These are phyloP conservation scores for Synodontis membranacea DNA, from an alignment of 2,113 vertebrate species.

Conservation along the genomic window DNA sequence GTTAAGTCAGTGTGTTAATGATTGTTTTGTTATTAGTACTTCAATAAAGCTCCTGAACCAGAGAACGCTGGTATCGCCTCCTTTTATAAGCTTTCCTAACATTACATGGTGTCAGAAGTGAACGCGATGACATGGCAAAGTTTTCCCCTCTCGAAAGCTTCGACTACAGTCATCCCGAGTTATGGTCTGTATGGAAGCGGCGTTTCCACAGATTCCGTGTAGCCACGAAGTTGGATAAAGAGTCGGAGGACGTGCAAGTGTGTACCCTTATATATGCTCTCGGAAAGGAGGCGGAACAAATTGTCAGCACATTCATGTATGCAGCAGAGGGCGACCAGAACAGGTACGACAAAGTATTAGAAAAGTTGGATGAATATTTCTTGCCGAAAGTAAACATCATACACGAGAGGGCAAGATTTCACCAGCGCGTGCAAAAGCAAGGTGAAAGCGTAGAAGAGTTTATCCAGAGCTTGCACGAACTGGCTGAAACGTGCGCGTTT, in stretches of 20 bases:
- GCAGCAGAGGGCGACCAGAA: neutral
- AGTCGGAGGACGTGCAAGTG: neutral
- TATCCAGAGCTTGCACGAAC: neutral
- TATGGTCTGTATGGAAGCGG: neutral
- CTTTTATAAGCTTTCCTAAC: neutral
- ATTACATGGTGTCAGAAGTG: slow-evolving; percentile 3
- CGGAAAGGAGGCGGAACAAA: neutral
- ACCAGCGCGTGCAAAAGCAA: neutral
- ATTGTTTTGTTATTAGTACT: too few species aligned
- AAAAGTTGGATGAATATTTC: neutral
- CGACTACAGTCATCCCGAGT: neutral
- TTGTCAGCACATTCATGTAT: neutral
- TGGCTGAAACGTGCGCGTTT: neutral
- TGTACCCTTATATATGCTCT: neutral
- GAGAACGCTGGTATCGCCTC: too few species aligned
- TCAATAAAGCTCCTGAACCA: too few species aligned
- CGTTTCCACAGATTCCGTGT: neutral
- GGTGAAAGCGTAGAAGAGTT: neutral
- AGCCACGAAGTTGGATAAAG: neutral
- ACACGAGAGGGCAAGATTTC: neutral
- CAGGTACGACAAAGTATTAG: neutral
- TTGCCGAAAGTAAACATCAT: neutral
- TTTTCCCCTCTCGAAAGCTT: neutral
- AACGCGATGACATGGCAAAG: neutral
- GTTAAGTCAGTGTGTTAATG: too few species aligned